These are phyloP conservation scores for Caiman crocodilus DNA, from an alignment of 2,797 vertebrate species.

Conservation along the genomic window DNA sequence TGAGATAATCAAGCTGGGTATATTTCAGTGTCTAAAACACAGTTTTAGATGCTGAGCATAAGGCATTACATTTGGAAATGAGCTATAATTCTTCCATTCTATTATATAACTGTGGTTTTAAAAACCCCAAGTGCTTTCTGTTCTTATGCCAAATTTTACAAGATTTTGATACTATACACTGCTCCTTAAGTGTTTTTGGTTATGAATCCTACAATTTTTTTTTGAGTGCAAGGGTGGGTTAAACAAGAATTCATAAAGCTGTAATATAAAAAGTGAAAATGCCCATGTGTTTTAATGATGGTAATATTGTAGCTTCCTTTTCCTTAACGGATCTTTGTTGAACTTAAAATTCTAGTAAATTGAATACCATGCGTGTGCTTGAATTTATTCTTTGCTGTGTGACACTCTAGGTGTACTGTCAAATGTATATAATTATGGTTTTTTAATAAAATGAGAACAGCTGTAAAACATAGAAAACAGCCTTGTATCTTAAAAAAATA, in stretches of 20 bases:
- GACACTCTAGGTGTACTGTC: neutral
- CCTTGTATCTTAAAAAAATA: neutral
- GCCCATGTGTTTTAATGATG: conserved; percentile 38
- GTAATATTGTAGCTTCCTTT: neutral
- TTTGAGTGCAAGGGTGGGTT: neutral
- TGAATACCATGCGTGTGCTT: neutral
- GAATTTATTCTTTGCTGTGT: conserved; percentile 5
- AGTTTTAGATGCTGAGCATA: neutral
- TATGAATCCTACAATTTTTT: neutral
- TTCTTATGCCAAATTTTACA: neutral
- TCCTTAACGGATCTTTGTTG: neutral
- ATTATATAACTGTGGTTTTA: rapidly evolving
- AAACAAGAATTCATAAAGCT: conserved; percentile 10
- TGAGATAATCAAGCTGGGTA: neutral
- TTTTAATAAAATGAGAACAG: neutral
- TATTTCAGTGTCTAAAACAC: neutral
- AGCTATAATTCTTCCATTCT: neutral
- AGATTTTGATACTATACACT: neutral
- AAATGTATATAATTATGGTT: neutral
- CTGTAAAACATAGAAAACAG: rapidly evolving
- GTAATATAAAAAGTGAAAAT: neutral
- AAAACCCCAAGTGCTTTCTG: neutral
- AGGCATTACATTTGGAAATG: neutral
- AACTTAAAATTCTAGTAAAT: neutral
- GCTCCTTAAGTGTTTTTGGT: neutral